Base-by-base conservation (phyloP, 2,113 vertebrate genomes). In the Halcyon senegalensis region DNA sequence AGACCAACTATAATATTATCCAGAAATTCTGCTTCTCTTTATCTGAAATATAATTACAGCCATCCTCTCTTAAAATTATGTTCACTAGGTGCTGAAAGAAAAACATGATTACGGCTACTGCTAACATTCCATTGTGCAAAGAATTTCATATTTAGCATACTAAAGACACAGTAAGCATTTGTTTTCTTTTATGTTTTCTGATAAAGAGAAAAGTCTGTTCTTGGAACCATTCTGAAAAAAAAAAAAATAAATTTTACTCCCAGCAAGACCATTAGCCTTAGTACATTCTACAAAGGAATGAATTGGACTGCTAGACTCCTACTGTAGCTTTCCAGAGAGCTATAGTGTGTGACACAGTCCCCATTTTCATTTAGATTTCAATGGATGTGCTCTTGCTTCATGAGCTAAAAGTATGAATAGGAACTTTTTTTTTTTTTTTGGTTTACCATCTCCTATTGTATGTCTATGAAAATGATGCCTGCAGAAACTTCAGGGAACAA, bases 341-440 rank as follows among this genome's bases (percentile, higher is more conserved):
- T 94, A 94, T 91, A 96, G 95, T 96, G 70, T 97, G 90, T 93
- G 85, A 93, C 91, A 93, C 91, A 96, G 84, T 95, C 78, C 37
- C 60, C 91, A 95, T 96, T 97, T 95, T 96, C 87, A 96, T 97
- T 97, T 96, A 94, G 94, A 96, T 92, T 96, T 97, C 95, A 96
- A 84, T 97, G 76, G 75, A 95, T 79, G 31, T 86, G 85, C 95
- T 96, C 70, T 67, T 93, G 80, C 91, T 66, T 97, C 92, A 50
- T 83, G 81, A 90, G 93, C 77, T 97, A 68, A 90, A 94, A 96
- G 91, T 59, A 67, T 95, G 91, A 97, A 94, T 95, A 96, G 94
- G 76, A 95, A 83, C 69, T 90, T 43, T 59, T 77, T 73, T 69
- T 87, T 50, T 53, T 55, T 62, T 87, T 91, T 60, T 89, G 37